Evolutionary conservation across 2,888 invertebrate genomes (phyloP).

Genomic region (Tenthredo mesomela): DNA sequence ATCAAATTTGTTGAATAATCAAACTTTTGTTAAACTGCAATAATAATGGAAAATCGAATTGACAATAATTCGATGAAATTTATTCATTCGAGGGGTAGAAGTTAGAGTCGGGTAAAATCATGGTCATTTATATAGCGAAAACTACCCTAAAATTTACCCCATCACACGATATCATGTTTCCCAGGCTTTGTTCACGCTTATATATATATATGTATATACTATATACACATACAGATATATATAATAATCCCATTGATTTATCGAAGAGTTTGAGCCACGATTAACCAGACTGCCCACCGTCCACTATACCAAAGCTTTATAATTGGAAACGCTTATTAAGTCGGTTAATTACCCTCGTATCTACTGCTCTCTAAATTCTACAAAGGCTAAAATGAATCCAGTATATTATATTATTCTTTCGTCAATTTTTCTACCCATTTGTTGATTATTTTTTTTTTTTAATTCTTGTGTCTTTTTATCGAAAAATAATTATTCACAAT

Average conservation of each 20-base stretch:
- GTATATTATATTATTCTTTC: too few species aligned
- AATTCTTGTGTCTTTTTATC: too few species aligned
- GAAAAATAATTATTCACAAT: too few species aligned
- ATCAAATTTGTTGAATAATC: too few species aligned
- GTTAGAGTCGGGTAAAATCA: not conserved
- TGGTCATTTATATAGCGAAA: not conserved
- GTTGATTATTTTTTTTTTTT: too few species aligned
- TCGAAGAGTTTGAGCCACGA: slow-evolving; percentile 66
- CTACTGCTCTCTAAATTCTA: not conserved
- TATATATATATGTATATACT: not conserved
- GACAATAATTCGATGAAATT: slow-evolving; percentile 27
- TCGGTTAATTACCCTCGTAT: slow-evolving; percentile 55
- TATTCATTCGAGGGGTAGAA: not conserved
- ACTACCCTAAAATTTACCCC: slow-evolving; percentile 27
- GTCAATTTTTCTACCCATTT: too few species aligned
- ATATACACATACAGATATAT: not conserved
- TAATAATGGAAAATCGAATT: not conserved
- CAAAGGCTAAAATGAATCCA: not conserved
- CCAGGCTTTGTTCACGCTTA: slow-evolving; percentile 58
- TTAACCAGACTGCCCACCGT: slow-evolving; percentile 59
- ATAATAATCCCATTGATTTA: slow-evolving; percentile 69
- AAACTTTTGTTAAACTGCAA: not conserved
- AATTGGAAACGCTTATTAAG: slow-evolving; percentile 67
- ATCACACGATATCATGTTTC: not conserved
- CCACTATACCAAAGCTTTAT: slow-evolving; percentile 62